These are phyloP conservation scores for Archocentrus centrarchus DNA, from an alignment of 2,113 vertebrate genomes.

Conservation along the genomic window DNA sequence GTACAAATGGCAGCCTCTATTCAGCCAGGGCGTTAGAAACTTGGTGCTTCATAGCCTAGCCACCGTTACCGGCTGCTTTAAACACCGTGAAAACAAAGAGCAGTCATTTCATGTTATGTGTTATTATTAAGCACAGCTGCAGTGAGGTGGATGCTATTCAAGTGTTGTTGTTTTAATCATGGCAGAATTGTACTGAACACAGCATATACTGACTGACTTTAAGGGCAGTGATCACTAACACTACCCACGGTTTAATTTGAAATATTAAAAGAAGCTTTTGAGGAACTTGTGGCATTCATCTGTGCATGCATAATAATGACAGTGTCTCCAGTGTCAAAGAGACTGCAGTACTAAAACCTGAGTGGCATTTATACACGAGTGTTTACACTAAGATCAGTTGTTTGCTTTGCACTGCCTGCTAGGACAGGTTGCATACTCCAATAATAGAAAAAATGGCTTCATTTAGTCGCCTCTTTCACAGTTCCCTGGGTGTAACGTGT, in stretches of 20 bases:
- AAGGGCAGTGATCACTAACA: neutral
- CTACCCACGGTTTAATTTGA: neutral
- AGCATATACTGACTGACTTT: neutral
- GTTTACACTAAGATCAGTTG: neutral
- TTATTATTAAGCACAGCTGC: neutral
- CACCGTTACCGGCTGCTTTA: neutral
- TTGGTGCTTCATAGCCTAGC: constrained; percentile 1
- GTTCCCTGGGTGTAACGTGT: neutral
- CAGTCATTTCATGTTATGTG: neutral
- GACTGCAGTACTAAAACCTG: neutral
- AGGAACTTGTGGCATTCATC: neutral
- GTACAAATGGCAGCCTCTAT: neutral
- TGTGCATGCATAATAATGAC: neutral
- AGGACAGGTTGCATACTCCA: neutral
- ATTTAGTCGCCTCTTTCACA: neutral
- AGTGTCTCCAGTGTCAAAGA: neutral
- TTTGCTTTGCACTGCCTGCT: neutral
- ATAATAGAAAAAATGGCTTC: neutral
- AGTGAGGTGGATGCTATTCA: neutral
- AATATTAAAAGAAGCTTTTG: neutral
- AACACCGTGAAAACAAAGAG: neutral
- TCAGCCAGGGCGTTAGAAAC: constrained; percentile 1
- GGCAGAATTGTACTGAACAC: neutral
- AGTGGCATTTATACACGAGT: neutral
- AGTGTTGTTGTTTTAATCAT: neutral